Evolutionary conservation across 1,140 invertebrate species (phyloP).

Genomic region (Tenebrio molitor): DNA sequence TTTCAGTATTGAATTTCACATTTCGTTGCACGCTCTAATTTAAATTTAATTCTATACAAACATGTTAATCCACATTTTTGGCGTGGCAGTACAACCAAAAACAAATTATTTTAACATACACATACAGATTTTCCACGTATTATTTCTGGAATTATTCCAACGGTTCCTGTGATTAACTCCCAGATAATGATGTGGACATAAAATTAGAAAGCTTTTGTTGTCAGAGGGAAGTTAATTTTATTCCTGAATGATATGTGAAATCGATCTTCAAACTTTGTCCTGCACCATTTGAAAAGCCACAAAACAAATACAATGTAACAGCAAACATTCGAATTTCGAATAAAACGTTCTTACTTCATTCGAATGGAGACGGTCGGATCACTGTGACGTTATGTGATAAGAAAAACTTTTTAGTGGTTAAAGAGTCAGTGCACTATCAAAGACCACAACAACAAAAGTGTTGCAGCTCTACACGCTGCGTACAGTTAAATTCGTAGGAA

Average conservation of each 20-base stretch:
- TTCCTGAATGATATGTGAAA: too few species aligned
- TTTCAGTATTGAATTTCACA: too few species aligned
- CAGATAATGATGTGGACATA: not conserved
- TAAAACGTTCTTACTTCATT: not conserved
- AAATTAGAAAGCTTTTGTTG: not conserved
- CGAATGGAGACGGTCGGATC: not conserved
- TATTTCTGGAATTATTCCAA: slow-evolving; percentile 3
- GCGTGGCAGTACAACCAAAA: not conserved
- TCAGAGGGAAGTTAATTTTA: too few species aligned
- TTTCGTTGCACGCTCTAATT: too few species aligned
- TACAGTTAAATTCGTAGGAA: slow-evolving; percentile 18
- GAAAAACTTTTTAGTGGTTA: not conserved
- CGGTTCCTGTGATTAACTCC: not conserved
- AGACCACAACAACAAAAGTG: slow-evolving; percentile 7
- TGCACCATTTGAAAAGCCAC: too few species aligned
- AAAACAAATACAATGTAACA: too few species aligned
- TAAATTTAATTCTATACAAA: too few species aligned
- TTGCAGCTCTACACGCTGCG: slow-evolving; percentile 15
- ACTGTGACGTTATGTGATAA: not conserved
- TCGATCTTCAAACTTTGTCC: too few species aligned
- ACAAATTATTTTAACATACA: too few species aligned
- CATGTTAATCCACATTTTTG: too few species aligned
- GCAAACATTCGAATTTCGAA: too few species aligned
- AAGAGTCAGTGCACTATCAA: slow-evolving; percentile 15
- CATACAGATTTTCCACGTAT: too few species aligned